phyloP scores from a whole-genome alignment of 2,888 invertebrate genomes.

The Callyntrura guangdongensis region DNA sequence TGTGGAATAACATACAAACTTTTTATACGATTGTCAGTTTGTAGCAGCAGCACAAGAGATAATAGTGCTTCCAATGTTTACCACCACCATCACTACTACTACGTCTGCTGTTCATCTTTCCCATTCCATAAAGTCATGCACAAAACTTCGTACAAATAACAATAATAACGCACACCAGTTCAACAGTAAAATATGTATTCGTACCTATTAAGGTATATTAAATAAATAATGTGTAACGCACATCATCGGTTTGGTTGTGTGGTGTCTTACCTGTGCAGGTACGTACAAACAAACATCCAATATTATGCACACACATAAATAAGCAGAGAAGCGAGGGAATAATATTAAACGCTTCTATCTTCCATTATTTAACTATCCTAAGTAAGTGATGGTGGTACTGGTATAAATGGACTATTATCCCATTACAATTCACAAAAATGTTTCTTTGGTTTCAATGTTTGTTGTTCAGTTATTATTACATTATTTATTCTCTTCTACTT shows the following conservation, averaged over 20 bases:
- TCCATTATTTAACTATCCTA: neutral
- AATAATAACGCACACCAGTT: constrained; percentile 3
- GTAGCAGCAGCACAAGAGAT: constrained; percentile 30
- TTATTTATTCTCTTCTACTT: constrained; percentile 51
- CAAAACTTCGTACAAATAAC: neutral
- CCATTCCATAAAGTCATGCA: constrained; percentile 10
- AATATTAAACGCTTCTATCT: constrained; percentile 15
- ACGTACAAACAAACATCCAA: constrained; percentile 49
- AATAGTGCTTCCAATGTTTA: constrained; percentile 27
- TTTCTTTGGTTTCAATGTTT: constrained; percentile 71
- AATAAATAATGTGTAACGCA: constrained; percentile 39
- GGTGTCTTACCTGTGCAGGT: constrained; percentile 15
- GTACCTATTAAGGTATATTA: constrained; percentile 48
- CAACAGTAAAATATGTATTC: neutral
- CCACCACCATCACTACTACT: neutral
- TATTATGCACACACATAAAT: constrained; percentile 54
- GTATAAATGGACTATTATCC: constrained; percentile 71
- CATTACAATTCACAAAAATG: constrained; percentile 76
- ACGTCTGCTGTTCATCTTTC: neutral
- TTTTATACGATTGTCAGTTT: constrained; percentile 58
- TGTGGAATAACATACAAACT: constrained; percentile 70
- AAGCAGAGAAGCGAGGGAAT: constrained; percentile 24
- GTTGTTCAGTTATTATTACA: constrained; percentile 73
- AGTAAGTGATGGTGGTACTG: constrained; percentile 30
- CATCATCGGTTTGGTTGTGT: neutral